These are phyloP conservation scores for Phylloscopus trochilus DNA, from an alignment of 2,113 vertebrate genomes.

Conservation along the genomic window DNA sequence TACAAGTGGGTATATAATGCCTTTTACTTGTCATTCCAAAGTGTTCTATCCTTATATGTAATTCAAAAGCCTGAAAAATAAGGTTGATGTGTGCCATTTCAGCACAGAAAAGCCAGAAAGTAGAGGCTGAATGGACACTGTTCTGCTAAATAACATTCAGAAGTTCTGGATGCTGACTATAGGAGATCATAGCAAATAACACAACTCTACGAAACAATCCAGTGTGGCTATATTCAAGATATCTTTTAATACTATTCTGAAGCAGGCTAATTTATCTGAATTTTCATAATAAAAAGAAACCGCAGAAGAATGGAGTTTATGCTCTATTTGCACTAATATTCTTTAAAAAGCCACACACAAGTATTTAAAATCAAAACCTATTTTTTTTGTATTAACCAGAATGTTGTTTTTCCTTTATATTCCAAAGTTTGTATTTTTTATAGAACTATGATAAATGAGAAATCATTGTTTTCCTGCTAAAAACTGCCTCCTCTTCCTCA, in stretches of 20 bases:
- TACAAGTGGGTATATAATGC: neutral
- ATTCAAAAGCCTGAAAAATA: constrained; percentile 1
- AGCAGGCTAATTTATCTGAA: neutral
- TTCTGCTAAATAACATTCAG: neutral
- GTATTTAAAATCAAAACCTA: neutral
- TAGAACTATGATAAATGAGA: neutral
- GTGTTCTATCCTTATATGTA: neutral
- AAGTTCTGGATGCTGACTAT: neutral
- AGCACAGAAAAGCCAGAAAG: neutral
- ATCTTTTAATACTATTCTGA: neutral
- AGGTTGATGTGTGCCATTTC: neutral
- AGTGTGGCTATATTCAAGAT: neutral
- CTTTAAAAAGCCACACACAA: neutral
- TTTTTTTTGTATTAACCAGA: neutral
- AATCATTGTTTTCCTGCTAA: neutral
- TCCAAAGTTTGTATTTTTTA: neutral
- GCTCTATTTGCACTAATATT: neutral
- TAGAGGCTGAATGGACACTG: neutral
- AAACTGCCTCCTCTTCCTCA: neutral
- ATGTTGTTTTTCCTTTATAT: neutral
- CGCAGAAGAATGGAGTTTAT: neutral
- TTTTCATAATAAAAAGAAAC: neutral
- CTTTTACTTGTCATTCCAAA: neutral
- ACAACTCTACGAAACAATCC: neutral
- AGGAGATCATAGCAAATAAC: neutral